phyloP scores from a whole-genome alignment of 2,888 invertebrate species.

The Ditula angustiorana region DNA sequence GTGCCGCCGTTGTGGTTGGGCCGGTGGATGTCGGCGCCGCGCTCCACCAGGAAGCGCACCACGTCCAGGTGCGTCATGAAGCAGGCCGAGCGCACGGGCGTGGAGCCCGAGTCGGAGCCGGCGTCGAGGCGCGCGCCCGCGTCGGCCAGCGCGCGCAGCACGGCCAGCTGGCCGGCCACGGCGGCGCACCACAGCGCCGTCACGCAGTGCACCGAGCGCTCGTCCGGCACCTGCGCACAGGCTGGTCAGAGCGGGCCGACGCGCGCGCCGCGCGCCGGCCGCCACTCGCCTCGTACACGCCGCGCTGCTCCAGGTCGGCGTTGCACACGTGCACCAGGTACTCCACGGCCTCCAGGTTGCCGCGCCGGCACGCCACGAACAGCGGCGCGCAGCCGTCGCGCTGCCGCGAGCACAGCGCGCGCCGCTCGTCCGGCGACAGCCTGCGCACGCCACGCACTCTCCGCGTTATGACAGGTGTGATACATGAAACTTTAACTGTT shows the following conservation, averaged over 20 bases:
- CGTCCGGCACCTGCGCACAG: slow-evolving; percentile 85
- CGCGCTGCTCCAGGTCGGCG: slow-evolving; percentile 94
- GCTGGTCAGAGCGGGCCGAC: not conserved
- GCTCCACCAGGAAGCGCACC: slow-evolving; percentile 90
- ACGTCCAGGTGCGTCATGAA: slow-evolving; percentile 95
- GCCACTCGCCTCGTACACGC: slow-evolving; percentile 89
- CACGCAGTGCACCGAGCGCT: slow-evolving; percentile 91
- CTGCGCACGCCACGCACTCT: slow-evolving; percentile 56
- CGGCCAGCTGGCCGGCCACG: slow-evolving; percentile 92
- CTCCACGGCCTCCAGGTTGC: slow-evolving; percentile 93
- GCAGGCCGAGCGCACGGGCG: slow-evolving; percentile 95
- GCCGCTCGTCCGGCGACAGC: slow-evolving; percentile 85
- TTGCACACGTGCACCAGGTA: slow-evolving; percentile 93
- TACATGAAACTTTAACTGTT: too few relatives aligned
- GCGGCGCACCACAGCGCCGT: slow-evolving; percentile 97
- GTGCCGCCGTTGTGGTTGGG: slow-evolving; percentile 97
- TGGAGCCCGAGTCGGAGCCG: slow-evolving; percentile 94
- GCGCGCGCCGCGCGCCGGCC: not conserved
- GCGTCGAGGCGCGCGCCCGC: slow-evolving; percentile 95
- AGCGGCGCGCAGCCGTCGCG: slow-evolving; percentile 93
- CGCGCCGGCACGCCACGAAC: slow-evolving; percentile 91
- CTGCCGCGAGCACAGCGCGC: slow-evolving; percentile 88
- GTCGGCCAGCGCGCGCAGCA: slow-evolving; percentile 91
- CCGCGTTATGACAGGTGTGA: too few relatives aligned
- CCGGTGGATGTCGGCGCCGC: slow-evolving; percentile 93